These are phyloP conservation scores for Meteorus cinctellus DNA, from an alignment of 2,888 invertebrate genomes.

Conservation along the genomic window DNA sequence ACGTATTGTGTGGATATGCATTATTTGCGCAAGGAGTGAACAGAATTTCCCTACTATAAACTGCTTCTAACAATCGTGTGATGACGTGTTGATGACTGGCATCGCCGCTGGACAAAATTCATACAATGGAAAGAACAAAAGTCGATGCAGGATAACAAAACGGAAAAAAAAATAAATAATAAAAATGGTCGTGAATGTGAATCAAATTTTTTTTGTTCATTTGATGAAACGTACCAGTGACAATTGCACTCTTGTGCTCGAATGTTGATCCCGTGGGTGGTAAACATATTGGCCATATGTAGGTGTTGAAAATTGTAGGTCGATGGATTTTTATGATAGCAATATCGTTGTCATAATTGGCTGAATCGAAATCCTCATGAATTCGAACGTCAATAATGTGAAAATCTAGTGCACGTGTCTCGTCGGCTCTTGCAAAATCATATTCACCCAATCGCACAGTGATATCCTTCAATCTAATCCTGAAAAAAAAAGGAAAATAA, in stretches of 20 bases:
- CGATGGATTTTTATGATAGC: constrained; percentile 82
- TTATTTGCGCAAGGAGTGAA: background rate
- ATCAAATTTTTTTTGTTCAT: background rate
- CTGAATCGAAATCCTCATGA: constrained; percentile 81
- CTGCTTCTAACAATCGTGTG: constrained; percentile 4
- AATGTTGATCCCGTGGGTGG: constrained; percentile 80
- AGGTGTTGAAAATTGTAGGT: constrained; percentile 82
- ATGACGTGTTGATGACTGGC: background rate
- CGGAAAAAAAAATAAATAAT: no score
- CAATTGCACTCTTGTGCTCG: constrained; percentile 78
- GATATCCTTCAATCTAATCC: constrained; percentile 78
- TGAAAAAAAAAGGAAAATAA: constrained; percentile 63
- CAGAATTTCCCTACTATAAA: background rate
- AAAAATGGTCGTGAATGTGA: no score
- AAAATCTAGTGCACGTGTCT: constrained; percentile 83
- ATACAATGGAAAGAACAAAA: background rate
- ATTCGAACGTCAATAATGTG: constrained; percentile 79
- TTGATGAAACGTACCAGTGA: constrained; percentile 76
- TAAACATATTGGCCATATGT: constrained; percentile 90
- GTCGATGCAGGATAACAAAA: no score
- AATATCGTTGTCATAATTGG: constrained; percentile 85
- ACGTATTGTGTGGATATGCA: constrained; percentile 5
- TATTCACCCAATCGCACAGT: constrained; percentile 87
- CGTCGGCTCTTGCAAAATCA: constrained; percentile 80
- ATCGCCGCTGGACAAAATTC: background rate